phyloP scores from a whole-genome alignment of 2,113 vertebrate genomes.

The Festucalex cinctus region DNA sequence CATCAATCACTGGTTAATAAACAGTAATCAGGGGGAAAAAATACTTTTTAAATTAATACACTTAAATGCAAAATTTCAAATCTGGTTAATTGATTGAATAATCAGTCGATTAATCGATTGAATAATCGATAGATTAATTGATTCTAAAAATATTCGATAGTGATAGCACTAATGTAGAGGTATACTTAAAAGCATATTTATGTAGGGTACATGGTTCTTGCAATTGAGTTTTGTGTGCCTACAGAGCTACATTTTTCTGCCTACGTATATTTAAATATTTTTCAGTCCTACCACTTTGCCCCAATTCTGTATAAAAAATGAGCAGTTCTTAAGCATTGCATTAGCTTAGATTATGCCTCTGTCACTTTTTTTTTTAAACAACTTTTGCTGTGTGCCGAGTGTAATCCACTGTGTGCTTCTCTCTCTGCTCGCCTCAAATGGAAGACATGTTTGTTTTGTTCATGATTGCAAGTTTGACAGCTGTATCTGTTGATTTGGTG shows the following conservation, averaged over 20 bases:
- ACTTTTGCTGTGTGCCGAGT: background rate
- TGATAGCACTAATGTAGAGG: too few species aligned
- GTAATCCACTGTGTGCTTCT: background rate
- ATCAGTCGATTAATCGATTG: too few species aligned
- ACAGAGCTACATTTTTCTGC: background rate
- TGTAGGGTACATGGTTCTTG: background rate
- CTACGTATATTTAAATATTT: conserved; percentile 19
- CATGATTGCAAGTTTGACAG: conserved; percentile 4
- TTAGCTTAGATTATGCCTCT: background rate
- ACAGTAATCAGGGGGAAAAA: too few species aligned
- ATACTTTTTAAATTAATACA: too few species aligned
- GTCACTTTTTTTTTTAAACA: background rate
- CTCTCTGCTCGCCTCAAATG: background rate
- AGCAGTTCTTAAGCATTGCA: conserved; percentile 3
- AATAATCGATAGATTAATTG: too few species aligned
- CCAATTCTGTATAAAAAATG: background rate
- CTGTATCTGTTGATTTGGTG: conserved; percentile 8
- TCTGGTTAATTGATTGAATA: too few species aligned
- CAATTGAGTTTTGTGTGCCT: background rate
- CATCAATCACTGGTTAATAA: too few species aligned
- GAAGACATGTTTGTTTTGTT: conserved; percentile 10
- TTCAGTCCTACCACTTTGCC: conserved; percentile 9
- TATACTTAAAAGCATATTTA: background rate
- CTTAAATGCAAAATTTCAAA: too few species aligned
- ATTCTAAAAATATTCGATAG: too few species aligned